A percentile compares a stretch with the other conserved stretches of the same genome.
Conservation (phyloP, 2,888 invertebrate genomes). For the Nephrotoma guestfalica region DNA sequence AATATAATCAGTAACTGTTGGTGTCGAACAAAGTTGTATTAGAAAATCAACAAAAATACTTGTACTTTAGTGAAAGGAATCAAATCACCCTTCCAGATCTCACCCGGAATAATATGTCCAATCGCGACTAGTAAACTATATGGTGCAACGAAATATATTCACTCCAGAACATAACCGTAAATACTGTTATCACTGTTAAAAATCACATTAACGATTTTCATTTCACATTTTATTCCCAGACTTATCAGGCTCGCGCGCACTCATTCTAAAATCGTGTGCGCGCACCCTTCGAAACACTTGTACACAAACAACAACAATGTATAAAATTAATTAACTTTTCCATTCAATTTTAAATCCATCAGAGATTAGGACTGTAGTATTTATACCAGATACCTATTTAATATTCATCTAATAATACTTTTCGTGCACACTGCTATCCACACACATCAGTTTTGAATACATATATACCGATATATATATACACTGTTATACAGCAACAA, state of each 20-base stretch:
- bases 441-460: neutral
- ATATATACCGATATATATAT: neutral
- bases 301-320: neutral
- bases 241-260: neutral
- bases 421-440: neutral
- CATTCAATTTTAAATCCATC: neutral
- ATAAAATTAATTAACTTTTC: neutral
- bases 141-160: neutral
- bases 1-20: too few species aligned
- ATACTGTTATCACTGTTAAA: neutral
- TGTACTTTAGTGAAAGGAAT: too few species aligned
- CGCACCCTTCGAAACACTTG: neutral
- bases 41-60: too few species aligned
- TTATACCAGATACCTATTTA: neutral
- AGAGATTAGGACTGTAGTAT: neutral
- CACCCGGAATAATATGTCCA: too few species aligned
- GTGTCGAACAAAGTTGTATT: too few species aligned
- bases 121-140: neutral
- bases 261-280: too few species aligned
- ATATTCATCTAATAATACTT: too few species aligned
- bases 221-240: neutral
- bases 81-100: too few species aligned
- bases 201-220: neutral
- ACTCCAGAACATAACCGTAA: neutral
- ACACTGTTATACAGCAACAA: neutral